Evolutionary conservation across 2,113 vertebrate species (phyloP).

Genomic region (Protomyctophum bolini): DNA sequence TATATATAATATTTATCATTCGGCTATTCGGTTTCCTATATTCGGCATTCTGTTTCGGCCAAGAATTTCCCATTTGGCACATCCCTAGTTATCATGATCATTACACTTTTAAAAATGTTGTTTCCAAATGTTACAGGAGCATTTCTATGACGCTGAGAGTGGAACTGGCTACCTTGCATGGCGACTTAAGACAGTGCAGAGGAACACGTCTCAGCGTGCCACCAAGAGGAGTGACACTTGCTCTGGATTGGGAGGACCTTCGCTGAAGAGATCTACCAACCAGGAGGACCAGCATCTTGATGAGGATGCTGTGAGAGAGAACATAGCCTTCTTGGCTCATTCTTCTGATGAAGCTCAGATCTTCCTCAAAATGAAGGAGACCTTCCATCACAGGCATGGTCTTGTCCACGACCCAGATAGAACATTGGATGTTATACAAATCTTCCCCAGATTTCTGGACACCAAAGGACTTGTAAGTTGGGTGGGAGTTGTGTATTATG

Average conservation of each 20-base stretch:
- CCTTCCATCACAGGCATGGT: slow-evolving; percentile 17
- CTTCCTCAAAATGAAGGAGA: slow-evolving; percentile 14
- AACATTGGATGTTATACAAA: slow-evolving; percentile 8
- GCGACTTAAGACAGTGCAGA: slow-evolving; percentile 27
- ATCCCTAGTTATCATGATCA: no score
- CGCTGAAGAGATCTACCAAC: background rate
- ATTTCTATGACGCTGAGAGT: slow-evolving; percentile 28
- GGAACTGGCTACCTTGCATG: slow-evolving; percentile 29
- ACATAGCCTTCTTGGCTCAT: slow-evolving; percentile 26
- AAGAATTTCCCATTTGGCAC: no score
- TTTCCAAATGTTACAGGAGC: slow-evolving; percentile 6
- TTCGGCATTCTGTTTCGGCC: no score
- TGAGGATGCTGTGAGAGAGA: slow-evolving; percentile 18
- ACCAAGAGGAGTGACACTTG: background rate
- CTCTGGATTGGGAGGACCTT: background rate
- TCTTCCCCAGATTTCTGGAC: slow-evolving; percentile 23
- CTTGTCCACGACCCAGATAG: slow-evolving; percentile 27
- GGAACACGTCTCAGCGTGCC: slow-evolving; percentile 6
- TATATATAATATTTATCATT: no score
- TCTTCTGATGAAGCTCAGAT: slow-evolving; percentile 17
- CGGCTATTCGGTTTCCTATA: no score
- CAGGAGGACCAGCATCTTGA: slow-evolving; percentile 5
- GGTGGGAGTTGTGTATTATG: background rate
- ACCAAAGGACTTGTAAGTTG: slow-evolving; percentile 24
- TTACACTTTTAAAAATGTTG: no score